phyloP scores from a whole-genome alignment of 2,888 invertebrate species.

The Drosophila tripunctata region DNA sequence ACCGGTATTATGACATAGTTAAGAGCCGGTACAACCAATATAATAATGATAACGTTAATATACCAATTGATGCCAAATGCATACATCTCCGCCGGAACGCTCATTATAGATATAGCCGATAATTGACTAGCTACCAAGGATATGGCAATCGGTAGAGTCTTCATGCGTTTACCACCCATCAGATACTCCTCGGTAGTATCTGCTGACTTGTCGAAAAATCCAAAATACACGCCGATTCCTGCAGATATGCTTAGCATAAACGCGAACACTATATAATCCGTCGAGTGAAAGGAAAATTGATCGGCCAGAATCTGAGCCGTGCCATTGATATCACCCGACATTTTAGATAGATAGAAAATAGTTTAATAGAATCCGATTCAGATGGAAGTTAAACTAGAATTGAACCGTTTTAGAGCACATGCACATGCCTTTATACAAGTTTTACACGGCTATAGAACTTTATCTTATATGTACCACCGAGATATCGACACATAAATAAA shows the following conservation, averaged over 20 bases:
- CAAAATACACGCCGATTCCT: constrained; percentile 86
- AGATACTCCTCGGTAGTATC: constrained; percentile 86
- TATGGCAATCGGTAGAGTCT: constrained; percentile 87
- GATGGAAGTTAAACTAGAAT: constrained; percentile 18
- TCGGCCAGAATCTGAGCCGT: too few species aligned
- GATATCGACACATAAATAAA: constrained; percentile 29
- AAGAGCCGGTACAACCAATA: constrained; percentile 79
- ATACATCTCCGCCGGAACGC: constrained; percentile 86
- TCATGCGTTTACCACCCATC: constrained; percentile 86
- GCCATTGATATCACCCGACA: too few species aligned
- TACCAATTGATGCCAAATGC: constrained; percentile 85
- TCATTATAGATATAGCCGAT: constrained; percentile 86
- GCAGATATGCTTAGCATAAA: constrained; percentile 85
- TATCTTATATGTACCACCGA: too few species aligned
- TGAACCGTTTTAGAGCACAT: neutral
- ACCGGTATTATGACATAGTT: constrained; percentile 85
- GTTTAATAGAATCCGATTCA: neutral
- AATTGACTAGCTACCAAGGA: constrained; percentile 87
- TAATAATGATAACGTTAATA: constrained; percentile 82
- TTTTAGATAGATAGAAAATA: constrained; percentile 1
- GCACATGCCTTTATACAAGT: neutral
- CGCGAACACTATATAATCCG: constrained; percentile 86
- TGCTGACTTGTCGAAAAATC: constrained; percentile 84
- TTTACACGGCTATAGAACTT: too few species aligned
- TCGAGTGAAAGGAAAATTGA: constrained; percentile 73